These are phyloP conservation scores for Hydrocynus forskahlii DNA, from an alignment of 2,797 vertebrate species.

Conservation along the genomic window DNA sequence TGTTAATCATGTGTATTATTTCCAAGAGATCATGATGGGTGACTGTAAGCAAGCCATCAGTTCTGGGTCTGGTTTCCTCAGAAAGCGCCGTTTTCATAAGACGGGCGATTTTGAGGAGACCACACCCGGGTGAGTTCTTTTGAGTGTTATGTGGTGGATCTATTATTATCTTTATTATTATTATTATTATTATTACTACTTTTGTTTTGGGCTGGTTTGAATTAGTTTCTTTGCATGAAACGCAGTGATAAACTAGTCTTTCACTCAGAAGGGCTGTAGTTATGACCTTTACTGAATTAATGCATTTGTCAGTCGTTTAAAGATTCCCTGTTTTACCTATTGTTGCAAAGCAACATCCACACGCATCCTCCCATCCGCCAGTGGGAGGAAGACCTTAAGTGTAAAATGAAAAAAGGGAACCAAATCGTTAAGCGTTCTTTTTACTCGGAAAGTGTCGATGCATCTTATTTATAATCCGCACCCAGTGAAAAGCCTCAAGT, in stretches of 20 bases:
- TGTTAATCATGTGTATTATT: background rate
- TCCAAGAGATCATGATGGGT: background rate
- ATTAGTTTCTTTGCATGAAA: constrained; percentile 51
- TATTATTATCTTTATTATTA: background rate
- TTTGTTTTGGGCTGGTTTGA: constrained; percentile 30
- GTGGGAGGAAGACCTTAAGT: constrained; percentile 28
- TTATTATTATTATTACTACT: background rate
- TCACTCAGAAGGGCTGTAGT: constrained; percentile 42
- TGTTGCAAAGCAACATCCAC: constrained; percentile 60
- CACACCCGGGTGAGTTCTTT: background rate
- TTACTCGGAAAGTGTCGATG: constrained; percentile 1
- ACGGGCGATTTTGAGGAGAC: background rate
- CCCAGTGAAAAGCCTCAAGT: constrained; percentile 24
- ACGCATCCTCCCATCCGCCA: constrained; percentile 34
- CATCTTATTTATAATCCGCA: constrained; percentile 31
- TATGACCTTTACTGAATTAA: constrained; percentile 16
- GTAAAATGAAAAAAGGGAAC: constrained; percentile 34
- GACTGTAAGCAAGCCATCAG: constrained; percentile 10
- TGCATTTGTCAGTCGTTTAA: constrained; percentile 38
- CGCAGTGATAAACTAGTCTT: constrained; percentile 32
- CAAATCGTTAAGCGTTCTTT: constrained; percentile 30
- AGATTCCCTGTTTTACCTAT: constrained; percentile 44
- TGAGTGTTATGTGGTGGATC: too few relatives aligned
- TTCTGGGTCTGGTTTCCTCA: background rate
- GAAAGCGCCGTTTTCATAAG: background rate